Evolutionary conservation across 2,113 vertebrate genomes (phyloP).

Genomic region (Psammodynastes pulverulentus): DNA sequence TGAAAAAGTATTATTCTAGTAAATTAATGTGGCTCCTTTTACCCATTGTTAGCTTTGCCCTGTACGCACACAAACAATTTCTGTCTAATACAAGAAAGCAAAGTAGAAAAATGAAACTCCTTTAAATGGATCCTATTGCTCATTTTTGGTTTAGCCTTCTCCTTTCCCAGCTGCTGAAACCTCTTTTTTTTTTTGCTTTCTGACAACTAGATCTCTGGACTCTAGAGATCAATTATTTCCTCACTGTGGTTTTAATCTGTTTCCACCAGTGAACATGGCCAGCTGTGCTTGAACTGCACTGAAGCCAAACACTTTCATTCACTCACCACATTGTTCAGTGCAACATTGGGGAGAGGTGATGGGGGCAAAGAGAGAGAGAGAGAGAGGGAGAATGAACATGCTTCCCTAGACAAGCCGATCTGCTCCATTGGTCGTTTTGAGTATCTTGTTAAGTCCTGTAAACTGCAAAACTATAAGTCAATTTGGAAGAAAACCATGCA

Average conservation of each 20-base stretch:
- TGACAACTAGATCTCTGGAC: conserved; percentile 51
- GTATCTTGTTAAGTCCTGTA: conserved; percentile 25
- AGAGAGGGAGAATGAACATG: conserved; percentile 47
- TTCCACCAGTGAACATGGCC: conserved; percentile 43
- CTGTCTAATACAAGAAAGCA: neutral
- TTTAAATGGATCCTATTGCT: conserved; percentile 53
- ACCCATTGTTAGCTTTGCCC: neutral
- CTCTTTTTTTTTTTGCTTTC: conserved; percentile 51
- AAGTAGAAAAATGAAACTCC: conserved; percentile 13
- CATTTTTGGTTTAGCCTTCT: conserved; percentile 53
- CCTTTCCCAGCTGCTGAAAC: conserved; percentile 54
- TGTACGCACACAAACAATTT: neutral
- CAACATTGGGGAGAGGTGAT: conserved; percentile 37
- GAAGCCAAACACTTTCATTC: conserved; percentile 53
- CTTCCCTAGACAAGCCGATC: conserved; percentile 38
- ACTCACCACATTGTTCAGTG: conserved; percentile 44
- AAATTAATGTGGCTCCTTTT: neutral
- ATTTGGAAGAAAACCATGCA: conserved; percentile 35
- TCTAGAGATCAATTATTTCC: conserved; percentile 65
- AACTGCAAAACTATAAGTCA: conserved; percentile 20
- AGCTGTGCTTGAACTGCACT: conserved; percentile 57
- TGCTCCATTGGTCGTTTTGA: conserved; percentile 11
- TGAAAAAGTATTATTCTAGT: neutral
- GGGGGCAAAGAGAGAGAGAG: neutral
- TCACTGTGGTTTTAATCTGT: conserved; percentile 47